These are phyloP conservation scores for Pseudolaguvia tuberculata DNA, from an alignment of 2,113 vertebrate genomes.

Conservation along the genomic window DNA sequence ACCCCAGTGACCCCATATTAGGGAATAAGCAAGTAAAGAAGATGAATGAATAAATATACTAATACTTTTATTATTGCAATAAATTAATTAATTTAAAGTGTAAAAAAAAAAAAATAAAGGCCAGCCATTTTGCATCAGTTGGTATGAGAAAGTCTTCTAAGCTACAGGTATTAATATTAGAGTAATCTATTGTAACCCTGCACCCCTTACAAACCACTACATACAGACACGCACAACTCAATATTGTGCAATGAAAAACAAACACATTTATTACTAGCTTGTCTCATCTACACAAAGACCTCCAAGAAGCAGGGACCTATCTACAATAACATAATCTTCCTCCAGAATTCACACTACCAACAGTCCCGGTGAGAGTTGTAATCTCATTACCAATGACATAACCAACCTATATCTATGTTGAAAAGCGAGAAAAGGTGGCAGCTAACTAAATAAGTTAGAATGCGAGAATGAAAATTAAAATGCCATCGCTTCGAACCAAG, in stretches of 20 bases:
- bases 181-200: neutral
- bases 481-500: conserved; percentile 73
- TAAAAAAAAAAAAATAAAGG: neutral
- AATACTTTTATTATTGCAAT: too few relatives aligned
- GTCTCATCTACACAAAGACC: conserved; percentile 40
- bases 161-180: neutral
- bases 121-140: neutral
- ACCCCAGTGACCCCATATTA: too few relatives aligned
- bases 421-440: conserved; percentile 50
- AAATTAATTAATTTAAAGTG: neutral
- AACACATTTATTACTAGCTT: conserved; percentile 43
- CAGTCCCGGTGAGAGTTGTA: conserved; percentile 56
- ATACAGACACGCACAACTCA: conserved; percentile 27
- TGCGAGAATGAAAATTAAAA: conserved; percentile 97
- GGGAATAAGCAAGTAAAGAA: too few relatives aligned
- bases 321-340: conserved; percentile 59
- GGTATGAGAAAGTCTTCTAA: neutral
- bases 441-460: conserved; percentile 68
- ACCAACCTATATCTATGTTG: conserved; percentile 66
- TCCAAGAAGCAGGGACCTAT: conserved; percentile 50
- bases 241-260: conserved; percentile 41
- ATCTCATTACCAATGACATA: conserved; percentile 61
- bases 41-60: too few relatives aligned
- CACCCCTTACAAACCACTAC: conserved; percentile 5
- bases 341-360: conserved; percentile 42